Conservation (phyloP, 1,140 invertebrate species). For the Sarcophaga peregrina region DNA sequence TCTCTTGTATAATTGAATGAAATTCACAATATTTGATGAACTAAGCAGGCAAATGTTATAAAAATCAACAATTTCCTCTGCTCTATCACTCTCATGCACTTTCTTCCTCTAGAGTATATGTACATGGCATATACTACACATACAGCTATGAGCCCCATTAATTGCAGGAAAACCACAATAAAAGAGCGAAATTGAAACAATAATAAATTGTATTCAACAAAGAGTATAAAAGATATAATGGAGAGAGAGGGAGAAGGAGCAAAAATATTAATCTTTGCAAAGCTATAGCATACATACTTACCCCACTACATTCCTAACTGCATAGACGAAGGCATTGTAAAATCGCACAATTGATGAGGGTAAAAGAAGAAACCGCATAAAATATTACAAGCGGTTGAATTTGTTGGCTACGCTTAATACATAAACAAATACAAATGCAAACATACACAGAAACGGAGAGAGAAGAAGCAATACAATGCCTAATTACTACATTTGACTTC, state of each 20-base stretch:
- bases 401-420: background rate
- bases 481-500: conserved; percentile 19
- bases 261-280: conserved; percentile 4
- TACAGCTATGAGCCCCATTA: background rate
- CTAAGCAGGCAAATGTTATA: conserved; percentile 1
- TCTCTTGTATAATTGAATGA: conserved; percentile 41
- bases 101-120: too few relatives aligned
- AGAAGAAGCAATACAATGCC: background rate
- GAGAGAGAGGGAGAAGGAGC: background rate
- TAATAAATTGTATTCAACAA: too few relatives aligned
- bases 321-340: too few relatives aligned
- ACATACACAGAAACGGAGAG: background rate
- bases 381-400: conserved; percentile 10
- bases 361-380: background rate
- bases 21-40: conserved; percentile 43
- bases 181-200: background rate
- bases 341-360: background rate
- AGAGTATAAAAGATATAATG: background rate
- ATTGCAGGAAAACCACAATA: background rate
- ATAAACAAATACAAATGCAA: background rate
- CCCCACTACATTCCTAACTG: too few relatives aligned
- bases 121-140: background rate
- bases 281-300: too few relatives aligned
- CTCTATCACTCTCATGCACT: too few relatives aligned
- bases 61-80: too few relatives aligned